A percentile compares a stretch with the other conserved stretches of the same genome.
Conservation (phyloP, 2,797 vertebrate genomes). For the Chiroxiphia lanceolata region DNA sequence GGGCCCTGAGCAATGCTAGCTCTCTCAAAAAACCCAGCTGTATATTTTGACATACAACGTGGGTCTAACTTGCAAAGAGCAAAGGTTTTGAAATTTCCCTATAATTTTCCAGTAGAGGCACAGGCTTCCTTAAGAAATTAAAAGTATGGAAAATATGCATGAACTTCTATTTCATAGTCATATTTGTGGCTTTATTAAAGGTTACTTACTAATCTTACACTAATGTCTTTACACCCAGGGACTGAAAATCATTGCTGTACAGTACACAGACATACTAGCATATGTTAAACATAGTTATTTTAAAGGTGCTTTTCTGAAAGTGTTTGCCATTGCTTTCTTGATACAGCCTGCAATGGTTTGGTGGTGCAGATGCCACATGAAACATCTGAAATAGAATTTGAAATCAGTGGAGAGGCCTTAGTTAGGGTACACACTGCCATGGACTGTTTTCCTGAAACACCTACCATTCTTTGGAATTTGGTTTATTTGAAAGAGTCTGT, state of each 20-base stretch:
- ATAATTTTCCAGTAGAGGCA: neutral
- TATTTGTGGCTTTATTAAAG: neutral
- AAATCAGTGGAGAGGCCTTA: neutral
- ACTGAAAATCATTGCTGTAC: neutral
- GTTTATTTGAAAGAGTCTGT: neutral
- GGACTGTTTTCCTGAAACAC: neutral
- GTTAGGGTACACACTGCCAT: neutral
- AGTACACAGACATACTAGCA: neutral
- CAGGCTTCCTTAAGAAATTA: neutral
- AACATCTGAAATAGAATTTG: neutral
- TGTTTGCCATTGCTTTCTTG: neutral
- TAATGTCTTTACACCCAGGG: neutral
- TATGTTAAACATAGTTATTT: neutral
- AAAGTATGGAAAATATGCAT: neutral
- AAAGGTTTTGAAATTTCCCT: neutral
- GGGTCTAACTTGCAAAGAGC: neutral
- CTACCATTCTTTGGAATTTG: neutral
- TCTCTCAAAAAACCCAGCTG: neutral
- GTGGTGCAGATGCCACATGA: neutral
- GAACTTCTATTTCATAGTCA: neutral
- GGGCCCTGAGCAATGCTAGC: neutral
- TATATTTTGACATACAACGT: neutral
- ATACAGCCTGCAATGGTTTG: neutral
- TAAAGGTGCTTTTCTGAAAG: neutral
- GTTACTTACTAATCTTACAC: neutral